Evolutionary conservation across 2,113 vertebrate species (phyloP).

Genomic region (Pelecanus crispus): DNA sequence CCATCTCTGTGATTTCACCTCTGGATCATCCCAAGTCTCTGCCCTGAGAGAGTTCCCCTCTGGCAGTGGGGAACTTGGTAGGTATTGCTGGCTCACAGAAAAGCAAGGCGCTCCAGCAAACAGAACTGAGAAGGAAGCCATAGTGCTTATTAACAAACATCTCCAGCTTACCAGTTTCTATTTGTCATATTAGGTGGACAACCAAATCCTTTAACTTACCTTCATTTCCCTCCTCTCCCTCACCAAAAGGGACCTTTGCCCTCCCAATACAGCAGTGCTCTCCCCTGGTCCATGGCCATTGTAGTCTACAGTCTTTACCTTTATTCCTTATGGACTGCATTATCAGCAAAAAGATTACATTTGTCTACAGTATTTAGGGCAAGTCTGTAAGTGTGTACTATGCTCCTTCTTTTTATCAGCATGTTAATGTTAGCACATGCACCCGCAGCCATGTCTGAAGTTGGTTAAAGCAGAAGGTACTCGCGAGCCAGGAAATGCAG

Average conservation of each 20-base stretch:
- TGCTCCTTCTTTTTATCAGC: neutral
- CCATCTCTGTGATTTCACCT: neutral
- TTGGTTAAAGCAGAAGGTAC: neutral
- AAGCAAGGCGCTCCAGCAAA: neutral
- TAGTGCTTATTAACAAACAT: neutral
- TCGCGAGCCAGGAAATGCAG: neutral
- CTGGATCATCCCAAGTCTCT: neutral
- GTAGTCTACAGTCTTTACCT: neutral
- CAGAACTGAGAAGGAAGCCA: neutral
- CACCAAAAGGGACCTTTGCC: neutral
- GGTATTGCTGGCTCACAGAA: neutral
- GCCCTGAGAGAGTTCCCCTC: neutral
- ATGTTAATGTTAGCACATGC: neutral
- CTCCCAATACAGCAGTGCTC: neutral
- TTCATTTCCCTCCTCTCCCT: neutral
- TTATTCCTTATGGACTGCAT: neutral
- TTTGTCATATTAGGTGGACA: neutral
- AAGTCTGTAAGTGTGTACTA: neutral
- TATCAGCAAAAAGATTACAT: neutral
- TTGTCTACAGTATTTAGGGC: neutral
- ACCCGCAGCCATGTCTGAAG: neutral
- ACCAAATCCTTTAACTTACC: neutral
- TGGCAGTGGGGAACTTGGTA: neutral
- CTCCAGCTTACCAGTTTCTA: neutral
- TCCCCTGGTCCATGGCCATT: neutral